These are phyloP conservation scores for Ramazzottius varieornatus DNA, from an alignment of 2,888 invertebrate genomes.

Conservation along the genomic window DNA sequence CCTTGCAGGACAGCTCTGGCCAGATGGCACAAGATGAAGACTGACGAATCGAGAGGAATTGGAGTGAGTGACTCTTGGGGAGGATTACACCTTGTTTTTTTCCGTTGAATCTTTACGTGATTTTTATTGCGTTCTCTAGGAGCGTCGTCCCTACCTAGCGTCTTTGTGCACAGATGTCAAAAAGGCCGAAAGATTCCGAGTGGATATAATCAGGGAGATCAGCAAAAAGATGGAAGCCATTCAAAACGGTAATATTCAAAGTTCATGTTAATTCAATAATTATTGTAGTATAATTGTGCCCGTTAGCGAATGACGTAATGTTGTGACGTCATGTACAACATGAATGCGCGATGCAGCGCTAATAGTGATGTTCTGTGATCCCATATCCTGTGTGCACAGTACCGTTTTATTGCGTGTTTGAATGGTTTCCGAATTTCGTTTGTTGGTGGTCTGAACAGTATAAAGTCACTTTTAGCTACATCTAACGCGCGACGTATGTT, in stretches of 20 bases:
- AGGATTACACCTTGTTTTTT: constrained; percentile 6
- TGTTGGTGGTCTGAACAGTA: not conserved
- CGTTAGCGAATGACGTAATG: no score
- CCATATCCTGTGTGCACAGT: no score
- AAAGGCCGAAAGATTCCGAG: constrained; percentile 80
- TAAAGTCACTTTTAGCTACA: constrained; percentile 6
- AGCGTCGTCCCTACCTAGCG: constrained; percentile 69
- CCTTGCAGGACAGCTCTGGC: constrained; percentile 70
- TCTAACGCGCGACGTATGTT: constrained; percentile 10
- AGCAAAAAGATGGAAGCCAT: constrained; percentile 96
- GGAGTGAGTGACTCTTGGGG: no score
- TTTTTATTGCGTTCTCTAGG: constrained; percentile 26
- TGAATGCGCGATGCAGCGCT: no score
- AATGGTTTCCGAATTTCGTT: not conserved
- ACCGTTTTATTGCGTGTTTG: no score
- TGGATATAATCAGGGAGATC: constrained; percentile 86
- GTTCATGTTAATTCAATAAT: constrained; percentile 4
- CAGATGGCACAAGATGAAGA: constrained; percentile 86
- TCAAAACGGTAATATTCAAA: constrained; percentile 60
- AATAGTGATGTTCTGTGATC: no score
- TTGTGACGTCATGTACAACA: no score
- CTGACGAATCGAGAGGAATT: constrained; percentile 36
- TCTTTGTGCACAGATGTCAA: constrained; percentile 73
- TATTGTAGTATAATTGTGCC: not conserved
- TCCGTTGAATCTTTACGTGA: not conserved